A percentile compares a stretch with the other conserved stretches of the same genome.
Evolutionary conservation across 2,797 vertebrate species (phyloP).

Genomic region (Podargus strigoides): DNA sequence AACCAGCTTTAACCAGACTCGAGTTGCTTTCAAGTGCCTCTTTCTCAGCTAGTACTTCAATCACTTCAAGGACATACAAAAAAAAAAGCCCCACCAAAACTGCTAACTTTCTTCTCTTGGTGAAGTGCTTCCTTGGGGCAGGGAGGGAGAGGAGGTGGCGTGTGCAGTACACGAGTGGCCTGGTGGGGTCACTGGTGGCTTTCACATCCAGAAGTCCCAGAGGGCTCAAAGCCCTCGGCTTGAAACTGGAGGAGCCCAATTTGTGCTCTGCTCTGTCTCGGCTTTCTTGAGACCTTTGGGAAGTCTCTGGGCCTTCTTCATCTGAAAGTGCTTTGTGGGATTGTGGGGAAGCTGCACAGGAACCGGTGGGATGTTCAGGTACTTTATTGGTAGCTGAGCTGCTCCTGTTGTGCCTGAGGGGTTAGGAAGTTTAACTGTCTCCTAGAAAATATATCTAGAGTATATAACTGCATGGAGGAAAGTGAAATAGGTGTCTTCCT

Average conservation of each 20-base stretch:
- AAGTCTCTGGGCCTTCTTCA: not conserved
- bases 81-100: not conserved
- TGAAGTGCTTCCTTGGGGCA: not conserved
- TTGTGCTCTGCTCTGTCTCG: not conserved
- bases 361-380: not conserved
- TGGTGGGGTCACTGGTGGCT: constrained; percentile 16
- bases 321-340: not conserved
- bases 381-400: not conserved
- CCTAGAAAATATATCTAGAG: not conserved
- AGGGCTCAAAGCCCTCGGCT: rapidly evolving
- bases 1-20: constrained; percentile 52
- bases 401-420: not conserved
- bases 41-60: constrained; percentile 6
- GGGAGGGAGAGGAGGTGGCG: not conserved
- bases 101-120: not conserved
- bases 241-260: not conserved
- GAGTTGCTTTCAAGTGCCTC: constrained; percentile 36
- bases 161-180: not conserved
- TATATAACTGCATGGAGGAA: not conserved
- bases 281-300: not conserved
- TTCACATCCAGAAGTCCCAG: not conserved
- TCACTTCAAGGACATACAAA: not conserved
- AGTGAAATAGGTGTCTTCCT: not conserved
- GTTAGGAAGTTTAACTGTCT: not conserved
- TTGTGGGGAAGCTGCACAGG: not conserved